Evolutionary conservation across 2,797 vertebrate species (phyloP).

Genomic region (Microhierax caerulescens): DNA sequence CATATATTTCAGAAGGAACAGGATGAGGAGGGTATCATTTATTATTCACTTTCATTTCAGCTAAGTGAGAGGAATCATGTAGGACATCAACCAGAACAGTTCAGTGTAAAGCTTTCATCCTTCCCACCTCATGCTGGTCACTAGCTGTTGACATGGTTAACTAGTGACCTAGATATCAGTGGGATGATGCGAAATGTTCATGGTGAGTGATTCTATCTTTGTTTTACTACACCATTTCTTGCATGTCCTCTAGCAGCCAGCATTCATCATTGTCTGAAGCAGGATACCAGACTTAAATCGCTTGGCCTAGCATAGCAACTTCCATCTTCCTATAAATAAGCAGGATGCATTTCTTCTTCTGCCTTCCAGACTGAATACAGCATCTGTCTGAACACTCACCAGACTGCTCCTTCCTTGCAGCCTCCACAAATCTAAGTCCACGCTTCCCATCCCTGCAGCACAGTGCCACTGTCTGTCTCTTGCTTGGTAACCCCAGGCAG

Average conservation of each 20-base stretch:
- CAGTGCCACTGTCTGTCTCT: neutral
- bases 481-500: neutral
- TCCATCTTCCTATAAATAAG: neutral
- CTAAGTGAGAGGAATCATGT: neutral
- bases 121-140: neutral
- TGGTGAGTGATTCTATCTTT: neutral
- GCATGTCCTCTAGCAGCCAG: neutral
- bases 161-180: neutral
- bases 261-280: neutral
- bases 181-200: neutral
- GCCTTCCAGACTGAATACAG: neutral
- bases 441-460: neutral
- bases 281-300: neutral
- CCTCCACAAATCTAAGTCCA: neutral
- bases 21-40: neutral
- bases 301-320: neutral
- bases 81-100: neutral
- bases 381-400: neutral
- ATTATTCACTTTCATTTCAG: neutral
- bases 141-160: neutral
- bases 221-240: neutral
- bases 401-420: neutral
- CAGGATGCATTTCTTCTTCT: neutral
- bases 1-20: neutral
- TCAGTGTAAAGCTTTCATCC: neutral